Evolutionary conservation across 2,797 vertebrate species (phyloP), one percentile per base, ranked within the genome.

Genomic region (Lates japonicus): DNA sequence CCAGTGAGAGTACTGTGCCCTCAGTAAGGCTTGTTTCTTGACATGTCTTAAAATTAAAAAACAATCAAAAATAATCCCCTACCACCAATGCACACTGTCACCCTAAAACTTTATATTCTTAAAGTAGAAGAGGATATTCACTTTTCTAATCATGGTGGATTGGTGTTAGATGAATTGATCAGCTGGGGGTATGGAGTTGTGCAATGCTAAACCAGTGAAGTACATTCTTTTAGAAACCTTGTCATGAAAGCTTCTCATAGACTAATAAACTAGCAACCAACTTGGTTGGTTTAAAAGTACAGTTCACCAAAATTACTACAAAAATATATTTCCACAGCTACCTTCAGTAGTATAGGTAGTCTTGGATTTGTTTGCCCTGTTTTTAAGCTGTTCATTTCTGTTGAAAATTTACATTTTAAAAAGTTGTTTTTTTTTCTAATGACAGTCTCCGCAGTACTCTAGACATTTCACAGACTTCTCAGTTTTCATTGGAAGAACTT

Each of bases 1-100:
- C 74, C 48, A 33, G 31, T 25, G 12, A 44, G 14, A 42, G 19
- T 41, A 0, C 44, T 41, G 1, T 3, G 12, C 2, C 29, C 74
- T 17, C 14, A 25, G 39, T 58, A 20, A 33, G 35, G 3, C 46
- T 51, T 14, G n/a, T 42, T 35, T n/a, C 19, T 44, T 17, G 11
- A 55, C 44, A 31, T 59, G 66, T 76, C 31, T 46, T 22, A 7
- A 51, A 66, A 58, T 35, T 54, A 29, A 29, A 29, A 29, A 29
- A 29, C 25, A 1, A 29, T 29, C 25, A 29, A 29, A 29, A 9
- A 35, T 12, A 4, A 11, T 59, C 44, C 25, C 11, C 35, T 22
- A 9, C 3, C 0, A 0, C 17, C 59, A 59, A 49, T 19, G 33
- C 33, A 17, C 5, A 20, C 1, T 7, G 14, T 71, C 10, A 52